A percentile compares a stretch with the other conserved stretches of the same genome.
These are phyloP conservation scores for Wasmannia auropunctata DNA, from an alignment of 1,140 invertebrate species.

Conservation along the genomic window DNA sequence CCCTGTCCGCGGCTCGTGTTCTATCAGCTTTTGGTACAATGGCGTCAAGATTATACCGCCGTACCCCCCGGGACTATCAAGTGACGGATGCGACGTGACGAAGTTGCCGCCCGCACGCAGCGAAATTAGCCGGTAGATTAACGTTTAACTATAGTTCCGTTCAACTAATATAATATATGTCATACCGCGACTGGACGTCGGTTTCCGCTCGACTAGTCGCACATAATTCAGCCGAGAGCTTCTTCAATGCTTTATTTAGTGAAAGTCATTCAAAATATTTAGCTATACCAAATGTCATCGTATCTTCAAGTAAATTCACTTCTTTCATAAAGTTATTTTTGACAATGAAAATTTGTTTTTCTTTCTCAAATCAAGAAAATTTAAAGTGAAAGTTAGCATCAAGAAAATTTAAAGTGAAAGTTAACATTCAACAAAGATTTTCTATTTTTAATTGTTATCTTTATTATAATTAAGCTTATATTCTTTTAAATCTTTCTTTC, in stretches of 20 bases:
- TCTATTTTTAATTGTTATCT: not conserved
- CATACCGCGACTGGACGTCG: not conserved
- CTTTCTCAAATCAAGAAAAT: not conserved
- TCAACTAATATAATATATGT: conserved; percentile 39
- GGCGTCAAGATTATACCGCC: conserved; percentile 31
- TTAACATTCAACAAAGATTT: not conserved
- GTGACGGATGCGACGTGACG: conserved; percentile 32
- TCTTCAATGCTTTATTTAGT: not conserved
- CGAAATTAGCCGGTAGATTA: conserved; percentile 43
- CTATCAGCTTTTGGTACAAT: conserved; percentile 53
- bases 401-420: not conserved
- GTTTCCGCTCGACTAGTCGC: not conserved
- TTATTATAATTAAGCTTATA: too few species aligned
- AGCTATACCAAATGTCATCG: not conserved
- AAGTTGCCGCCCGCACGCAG: conserved; percentile 16
- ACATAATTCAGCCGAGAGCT: not conserved
- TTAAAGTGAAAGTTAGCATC: not conserved
- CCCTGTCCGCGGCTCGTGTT: conserved; percentile 38
- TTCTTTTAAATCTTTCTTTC: not conserved
- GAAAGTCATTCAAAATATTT: not conserved
- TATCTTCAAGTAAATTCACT: not conserved
- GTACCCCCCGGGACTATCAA: not conserved
- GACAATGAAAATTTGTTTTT: not conserved
- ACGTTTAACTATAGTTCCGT: conserved; percentile 15
- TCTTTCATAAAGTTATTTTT: not conserved